Evolutionary conservation across 2,113 vertebrate species (phyloP).

Genomic region (Ancistrus triradiatus): DNA sequence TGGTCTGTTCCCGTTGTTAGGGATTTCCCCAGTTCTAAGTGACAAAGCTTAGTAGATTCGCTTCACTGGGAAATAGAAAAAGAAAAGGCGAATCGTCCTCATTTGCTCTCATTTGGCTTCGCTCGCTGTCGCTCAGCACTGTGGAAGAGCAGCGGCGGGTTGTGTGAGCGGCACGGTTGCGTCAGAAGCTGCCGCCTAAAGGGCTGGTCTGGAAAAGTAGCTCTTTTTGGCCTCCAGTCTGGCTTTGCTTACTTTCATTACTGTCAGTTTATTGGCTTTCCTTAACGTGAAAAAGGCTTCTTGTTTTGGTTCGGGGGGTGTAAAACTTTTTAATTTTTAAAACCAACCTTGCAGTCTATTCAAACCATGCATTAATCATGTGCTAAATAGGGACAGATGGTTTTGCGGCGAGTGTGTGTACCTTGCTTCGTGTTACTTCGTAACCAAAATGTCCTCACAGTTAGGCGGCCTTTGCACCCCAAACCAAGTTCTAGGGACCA

Average conservation of each 20-base stretch:
- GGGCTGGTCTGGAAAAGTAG: not conserved
- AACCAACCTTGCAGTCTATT: too few species aligned
- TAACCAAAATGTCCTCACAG: too few species aligned
- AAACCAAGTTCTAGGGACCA: too few species aligned
- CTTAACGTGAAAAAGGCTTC: not conserved
- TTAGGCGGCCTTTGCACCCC: too few species aligned
- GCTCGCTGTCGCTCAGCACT: not conserved
- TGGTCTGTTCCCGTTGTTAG: not conserved
- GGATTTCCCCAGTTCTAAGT: not conserved
- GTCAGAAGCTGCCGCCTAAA: too few species aligned
- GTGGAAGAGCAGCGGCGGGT: not conserved
- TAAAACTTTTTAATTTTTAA: too few species aligned
- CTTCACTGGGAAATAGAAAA: not conserved
- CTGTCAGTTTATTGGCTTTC: too few species aligned
- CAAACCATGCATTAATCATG: too few species aligned
- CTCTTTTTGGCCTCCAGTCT: not conserved
- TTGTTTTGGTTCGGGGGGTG: not conserved
- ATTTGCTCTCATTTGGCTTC: constrained; percentile 1
- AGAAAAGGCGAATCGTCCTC: not conserved
- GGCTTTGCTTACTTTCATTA: not conserved
- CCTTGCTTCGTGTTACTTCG: too few species aligned
- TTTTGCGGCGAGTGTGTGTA: too few species aligned
- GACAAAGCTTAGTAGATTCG: not conserved
- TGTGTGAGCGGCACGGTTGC: not conserved
- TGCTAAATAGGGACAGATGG: too few species aligned